Conservation (phyloP, 1,140 invertebrate species). For the Spodoptera frugiperda region DNA sequence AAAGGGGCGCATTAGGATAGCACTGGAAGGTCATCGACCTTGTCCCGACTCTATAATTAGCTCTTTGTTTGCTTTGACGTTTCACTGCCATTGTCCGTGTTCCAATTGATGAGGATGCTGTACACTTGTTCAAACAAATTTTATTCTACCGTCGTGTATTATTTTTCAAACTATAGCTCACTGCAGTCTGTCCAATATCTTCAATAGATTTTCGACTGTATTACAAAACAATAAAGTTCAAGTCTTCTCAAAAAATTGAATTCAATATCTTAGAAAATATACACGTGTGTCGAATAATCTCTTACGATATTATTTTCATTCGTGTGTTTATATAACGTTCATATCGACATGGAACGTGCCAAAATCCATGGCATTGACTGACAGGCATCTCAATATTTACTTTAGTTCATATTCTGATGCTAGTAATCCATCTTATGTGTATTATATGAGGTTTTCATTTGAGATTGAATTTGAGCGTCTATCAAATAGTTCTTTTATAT, state of each 20-base stretch:
- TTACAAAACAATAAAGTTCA: too few relatives aligned
- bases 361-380: constrained; percentile 7
- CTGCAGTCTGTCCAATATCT: neutral
- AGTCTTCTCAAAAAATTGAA: too few relatives aligned
- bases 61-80: constrained; percentile 33
- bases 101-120: neutral
- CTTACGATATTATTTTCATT: too few relatives aligned
- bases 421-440: neutral
- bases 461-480: too few relatives aligned
- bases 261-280: too few relatives aligned
- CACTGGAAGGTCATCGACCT: constrained; percentile 55
- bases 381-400: constrained; percentile 5
- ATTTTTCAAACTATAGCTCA: neutral
- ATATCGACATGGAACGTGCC: neutral
- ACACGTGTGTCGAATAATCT: too few relatives aligned
- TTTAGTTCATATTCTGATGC: neutral
- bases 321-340: too few relatives aligned
- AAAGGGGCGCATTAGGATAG: constrained; percentile 22
- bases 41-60: constrained; percentile 58
- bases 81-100: constrained; percentile 19
- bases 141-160: neutral
- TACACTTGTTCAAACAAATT: too few relatives aligned
- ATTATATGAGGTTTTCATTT: too few relatives aligned
- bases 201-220: too few relatives aligned
- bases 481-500: too few relatives aligned